Evolutionary conservation across 2,113 vertebrate species (phyloP), one percentile per base, ranked within the genome.

Genomic region (Struthidea cinerea): DNA sequence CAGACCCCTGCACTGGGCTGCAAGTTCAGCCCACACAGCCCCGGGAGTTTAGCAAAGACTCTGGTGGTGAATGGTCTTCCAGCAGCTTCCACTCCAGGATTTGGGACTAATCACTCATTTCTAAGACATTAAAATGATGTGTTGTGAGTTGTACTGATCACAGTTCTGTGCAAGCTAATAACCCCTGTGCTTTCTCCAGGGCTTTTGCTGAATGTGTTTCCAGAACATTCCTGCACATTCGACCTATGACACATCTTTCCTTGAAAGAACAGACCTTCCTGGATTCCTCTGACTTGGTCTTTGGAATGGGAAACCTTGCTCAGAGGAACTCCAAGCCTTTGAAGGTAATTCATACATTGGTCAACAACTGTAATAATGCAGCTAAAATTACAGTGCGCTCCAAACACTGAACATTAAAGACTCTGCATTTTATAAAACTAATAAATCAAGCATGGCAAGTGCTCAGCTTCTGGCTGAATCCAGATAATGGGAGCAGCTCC

Each of bases 341-440:
- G 97, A 98, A 98, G 98, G 97, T 97, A 98, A 97, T 97, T 97
- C 97, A 77, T 95, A 93, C 90, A 56, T 86, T 97, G 97, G 96
- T 98, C 97, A 97, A 97, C 85, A 97, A 92, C 93, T 78, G 82
- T n/a, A 93, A 98, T 98, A 97, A 97, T 22, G 70, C 44, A 97
- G 91, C 96, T 87, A 95, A 96, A 98, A 97, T 93, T 96, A 91
- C 78, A 77, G 49, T 26, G 60, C 75, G 93, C 97, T 97, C 94
- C 91, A 15, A 94, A 96, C 97, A 88, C 93, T 78, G 73, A 92
- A 96, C 97, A 97, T 97, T 96, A 98, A 97, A 98, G 96, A 75
- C 94, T 87, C 56, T 95, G 78, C 83, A 74, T 93, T 97, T 97
- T 96, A 97, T 96, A 97, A 97, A 97, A 93, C 89, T 73, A 97